Evolutionary conservation across 2,888 invertebrate genomes (phyloP).

Genomic region (Hypolimnas misippus): DNA sequence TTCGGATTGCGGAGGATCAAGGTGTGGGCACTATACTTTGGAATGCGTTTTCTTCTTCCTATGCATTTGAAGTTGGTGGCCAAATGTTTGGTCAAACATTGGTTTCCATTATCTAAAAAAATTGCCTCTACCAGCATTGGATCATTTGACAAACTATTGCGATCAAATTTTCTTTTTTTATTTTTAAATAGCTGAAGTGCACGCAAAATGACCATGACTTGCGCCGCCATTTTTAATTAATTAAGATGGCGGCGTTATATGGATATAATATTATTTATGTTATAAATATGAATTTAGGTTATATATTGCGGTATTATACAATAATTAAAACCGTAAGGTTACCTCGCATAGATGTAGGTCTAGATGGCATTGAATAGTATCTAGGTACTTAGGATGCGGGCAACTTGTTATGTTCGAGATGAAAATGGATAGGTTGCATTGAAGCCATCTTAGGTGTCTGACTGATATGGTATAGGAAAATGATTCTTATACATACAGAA

Average conservation of each 20-base stretch:
- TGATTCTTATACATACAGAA: neutral
- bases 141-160: neutral
- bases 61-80: slow-evolving; percentile 65
- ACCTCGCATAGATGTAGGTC: slow-evolving; percentile 32
- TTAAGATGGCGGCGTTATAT: neutral
- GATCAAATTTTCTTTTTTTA: neutral
- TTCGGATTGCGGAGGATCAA: slow-evolving; percentile 79
- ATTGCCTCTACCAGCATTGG: too few relatives aligned
- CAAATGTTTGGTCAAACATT: slow-evolving; percentile 8
- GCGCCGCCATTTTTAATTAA: neutral
- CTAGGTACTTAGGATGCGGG: slow-evolving; percentile 22
- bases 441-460: slow-evolving; percentile 9
- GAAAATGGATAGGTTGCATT: slow-evolving; percentile 29
- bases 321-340: slow-evolving; percentile 9
- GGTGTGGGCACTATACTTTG: slow-evolving; percentile 79
- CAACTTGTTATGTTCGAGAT: slow-evolving; percentile 13
- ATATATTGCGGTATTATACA: neutral
- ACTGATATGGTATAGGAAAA: neutral
- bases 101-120: too few relatives aligned
- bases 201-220: neutral
- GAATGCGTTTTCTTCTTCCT: slow-evolving; percentile 81
- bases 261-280: neutral
- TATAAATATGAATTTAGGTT: slow-evolving; percentile 2
- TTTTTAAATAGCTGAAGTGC: too few relatives aligned
- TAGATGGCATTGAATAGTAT: slow-evolving; percentile 29